A percentile compares a stretch with the other conserved stretches of the same genome.
Evolutionary conservation across 1,140 invertebrate species (phyloP).

Genomic region (Apis laboriosa): DNA sequence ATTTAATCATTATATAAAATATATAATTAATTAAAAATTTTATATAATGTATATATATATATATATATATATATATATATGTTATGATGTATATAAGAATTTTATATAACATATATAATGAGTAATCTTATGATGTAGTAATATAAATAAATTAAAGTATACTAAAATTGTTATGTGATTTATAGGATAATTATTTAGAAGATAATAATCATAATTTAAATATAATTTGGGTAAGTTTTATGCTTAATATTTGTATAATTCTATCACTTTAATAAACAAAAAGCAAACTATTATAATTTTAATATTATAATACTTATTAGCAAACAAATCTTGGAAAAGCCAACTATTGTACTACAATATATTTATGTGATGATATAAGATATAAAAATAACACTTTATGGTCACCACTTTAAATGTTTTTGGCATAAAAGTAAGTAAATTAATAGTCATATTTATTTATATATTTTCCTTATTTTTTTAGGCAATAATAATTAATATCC

Average conservation of each 20-base stretch:
- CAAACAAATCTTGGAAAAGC: no score
- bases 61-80: not conserved
- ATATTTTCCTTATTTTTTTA: not conserved
- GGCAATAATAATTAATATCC: no score
- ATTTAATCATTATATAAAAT: not conserved
- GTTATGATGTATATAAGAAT: not conserved
- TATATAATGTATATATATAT: constrained; percentile 1
- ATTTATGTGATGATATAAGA: not conserved
- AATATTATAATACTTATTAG: no score
- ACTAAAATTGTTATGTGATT: not conserved
- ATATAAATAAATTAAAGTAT: not conserved
- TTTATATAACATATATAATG: no score
- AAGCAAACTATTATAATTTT: no score
- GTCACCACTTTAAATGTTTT: not conserved
- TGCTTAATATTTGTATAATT: not conserved
- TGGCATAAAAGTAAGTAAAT: constrained; percentile 28
- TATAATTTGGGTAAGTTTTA: constrained; percentile 33
- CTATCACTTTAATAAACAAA: no score
- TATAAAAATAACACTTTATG: constrained; percentile 19
- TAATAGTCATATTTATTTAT: not conserved
- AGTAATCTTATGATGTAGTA: not conserved
- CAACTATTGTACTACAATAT: constrained; percentile 4
- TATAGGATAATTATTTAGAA: not conserved
- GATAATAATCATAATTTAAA: not conserved
- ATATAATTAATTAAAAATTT: not conserved